These are phyloP conservation scores for Cerastis rubricosa DNA, from an alignment of 2,888 invertebrate species.

Conservation along the genomic window DNA sequence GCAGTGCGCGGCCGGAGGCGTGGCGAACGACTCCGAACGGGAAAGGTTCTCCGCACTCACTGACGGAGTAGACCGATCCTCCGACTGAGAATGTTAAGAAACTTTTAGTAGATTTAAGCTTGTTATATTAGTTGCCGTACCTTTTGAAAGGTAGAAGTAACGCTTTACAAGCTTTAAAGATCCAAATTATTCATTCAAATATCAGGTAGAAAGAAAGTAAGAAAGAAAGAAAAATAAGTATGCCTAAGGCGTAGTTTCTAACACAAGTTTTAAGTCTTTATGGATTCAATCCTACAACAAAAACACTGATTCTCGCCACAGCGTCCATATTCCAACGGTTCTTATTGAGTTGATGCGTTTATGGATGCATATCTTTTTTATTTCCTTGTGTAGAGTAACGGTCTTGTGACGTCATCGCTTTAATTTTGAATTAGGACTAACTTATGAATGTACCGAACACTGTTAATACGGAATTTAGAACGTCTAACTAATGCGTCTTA, in stretches of 20 bases:
- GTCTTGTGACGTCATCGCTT: constrained; percentile 62
- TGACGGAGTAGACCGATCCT: constrained; percentile 88
- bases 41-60: constrained; percentile 88
- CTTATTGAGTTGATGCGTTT: constrained; percentile 64
- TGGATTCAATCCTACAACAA: constrained; percentile 32
- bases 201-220: not conserved
- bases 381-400: constrained; percentile 56
- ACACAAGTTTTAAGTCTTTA: constrained; percentile 25
- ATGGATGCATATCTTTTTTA: constrained; percentile 66
- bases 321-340: constrained; percentile 63
- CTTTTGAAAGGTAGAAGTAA: not conserved
- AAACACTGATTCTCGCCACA: constrained; percentile 47
- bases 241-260: constrained; percentile 3
- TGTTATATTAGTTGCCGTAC: not conserved
- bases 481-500: constrained; percentile 6
- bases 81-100: constrained; percentile 76
- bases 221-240: not conserved
- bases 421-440: constrained; percentile 63
- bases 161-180: not conserved
- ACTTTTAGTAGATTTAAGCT: not conserved
- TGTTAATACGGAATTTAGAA: constrained; percentile 30
- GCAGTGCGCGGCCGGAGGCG: constrained; percentile 84
- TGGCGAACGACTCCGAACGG: constrained; percentile 85
- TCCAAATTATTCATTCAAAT: not conserved
- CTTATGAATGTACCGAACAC: constrained; percentile 36